Evolutionary conservation across 2,113 vertebrate species (phyloP), one percentile per base, ranked within the genome.

Genomic region (Chiloscyllium plagiosum): DNA sequence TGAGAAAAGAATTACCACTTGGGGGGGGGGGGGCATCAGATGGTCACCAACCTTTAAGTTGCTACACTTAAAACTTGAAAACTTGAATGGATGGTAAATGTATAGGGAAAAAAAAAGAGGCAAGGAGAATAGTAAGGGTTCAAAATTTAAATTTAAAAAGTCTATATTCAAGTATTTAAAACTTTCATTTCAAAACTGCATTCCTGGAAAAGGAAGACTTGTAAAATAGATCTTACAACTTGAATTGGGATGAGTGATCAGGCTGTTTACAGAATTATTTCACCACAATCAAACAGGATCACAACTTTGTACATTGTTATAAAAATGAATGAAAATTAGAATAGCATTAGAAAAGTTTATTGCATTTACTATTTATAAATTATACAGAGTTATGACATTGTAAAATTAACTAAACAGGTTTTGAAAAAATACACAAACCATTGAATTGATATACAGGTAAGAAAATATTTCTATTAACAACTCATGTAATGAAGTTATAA

Each of bases 281-380:
- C 61, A 52, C 20, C 26, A 61, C 52, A 52, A 90, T 26, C 52
- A 15, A 52, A 61, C 12, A 5, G 12, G 26, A 29, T 89, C 26
- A 52, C 42, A 7, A 80, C 76, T 4, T 4, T 69, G 17, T 69
- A 7, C 20, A 69, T 69, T 70, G 69, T 26, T n/a, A 42, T 6
- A 29, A 29, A 89, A 56, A 89, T 89, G 47, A 89, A 89, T 89
- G 47, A 89, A 15, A 56, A 56, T 56, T 89, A 4, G 50, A 47
- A 89, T 89, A 15, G n/a, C n/a, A 66, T 92, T 66, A n/a, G 37
- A 94, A 76, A 94, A 83, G 42, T 94, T 68, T 68, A 94, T 68
- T 68, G 90, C n/a, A 93, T 94, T 94, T 8, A 20, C n/a, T 94
- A 94, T 56, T 33, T 50, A 89, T 50, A 89, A 22, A 94, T 94